A percentile compares a stretch with the other conserved stretches of the same genome.
Evolutionary conservation across 2,888 invertebrate species (phyloP).

Genomic region (Cerceris ruficornis): DNA sequence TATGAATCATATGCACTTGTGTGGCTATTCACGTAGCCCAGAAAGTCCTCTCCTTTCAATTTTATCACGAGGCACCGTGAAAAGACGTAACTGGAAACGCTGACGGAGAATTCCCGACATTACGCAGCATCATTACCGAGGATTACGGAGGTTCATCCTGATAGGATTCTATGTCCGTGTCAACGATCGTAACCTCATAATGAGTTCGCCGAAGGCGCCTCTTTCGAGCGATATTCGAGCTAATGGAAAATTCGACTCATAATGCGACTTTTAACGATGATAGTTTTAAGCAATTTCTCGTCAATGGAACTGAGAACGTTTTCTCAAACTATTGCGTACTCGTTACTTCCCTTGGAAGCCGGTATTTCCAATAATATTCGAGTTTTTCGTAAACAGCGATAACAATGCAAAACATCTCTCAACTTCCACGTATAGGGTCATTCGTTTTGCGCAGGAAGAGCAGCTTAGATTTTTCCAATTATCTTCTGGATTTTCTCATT

Average conservation of each 20-base stretch:
- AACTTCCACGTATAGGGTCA: too few species aligned
- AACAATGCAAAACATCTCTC: too few species aligned
- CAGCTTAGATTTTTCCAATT: too few species aligned
- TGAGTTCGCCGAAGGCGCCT: slow-evolving; percentile 45
- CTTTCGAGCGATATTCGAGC: slow-evolving; percentile 43
- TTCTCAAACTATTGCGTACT: too few species aligned
- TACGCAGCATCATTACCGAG: slow-evolving; percentile 62
- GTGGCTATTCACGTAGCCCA: slow-evolving; percentile 10
- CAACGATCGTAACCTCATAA: slow-evolving; percentile 57
- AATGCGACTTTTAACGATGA: background rate
- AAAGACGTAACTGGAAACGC: slow-evolving; percentile 14
- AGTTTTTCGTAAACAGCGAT: too few species aligned
- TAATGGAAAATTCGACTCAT: slow-evolving; percentile 32
- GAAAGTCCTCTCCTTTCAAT: slow-evolving; percentile 1
- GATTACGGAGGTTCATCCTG: slow-evolving; percentile 43
- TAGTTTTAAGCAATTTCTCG: background rate
- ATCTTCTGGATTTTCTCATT: too few species aligned
- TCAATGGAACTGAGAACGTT: too few species aligned
- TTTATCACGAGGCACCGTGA: background rate
- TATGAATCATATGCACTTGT: slow-evolving; percentile 61
- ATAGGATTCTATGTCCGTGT: slow-evolving; percentile 46
- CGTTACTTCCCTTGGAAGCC: too few species aligned
- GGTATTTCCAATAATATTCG: too few species aligned
- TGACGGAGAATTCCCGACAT: slow-evolving; percentile 48
- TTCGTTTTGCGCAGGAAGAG: too few species aligned